Conservation (phyloP, 2,888 invertebrate species). For the Nineta flava region DNA sequence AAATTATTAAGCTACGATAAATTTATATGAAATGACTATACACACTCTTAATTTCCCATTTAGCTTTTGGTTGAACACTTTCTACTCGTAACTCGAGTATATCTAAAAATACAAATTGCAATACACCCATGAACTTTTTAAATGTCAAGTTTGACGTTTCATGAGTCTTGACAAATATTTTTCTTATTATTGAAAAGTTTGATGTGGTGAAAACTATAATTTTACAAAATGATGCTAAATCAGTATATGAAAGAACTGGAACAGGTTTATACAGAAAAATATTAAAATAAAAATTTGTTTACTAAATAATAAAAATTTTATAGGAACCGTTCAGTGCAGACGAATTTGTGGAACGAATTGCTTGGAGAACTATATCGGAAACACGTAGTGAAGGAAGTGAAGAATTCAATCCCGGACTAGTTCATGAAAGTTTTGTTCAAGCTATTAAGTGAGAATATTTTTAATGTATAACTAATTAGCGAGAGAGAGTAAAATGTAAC, state of each 20-base stretch:
- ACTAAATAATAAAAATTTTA: constrained; percentile 13
- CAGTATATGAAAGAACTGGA: constrained; percentile 79
- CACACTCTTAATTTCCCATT: too few species aligned
- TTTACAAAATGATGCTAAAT: constrained; percentile 60
- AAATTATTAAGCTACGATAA: too few species aligned
- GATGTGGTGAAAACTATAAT: background rate
- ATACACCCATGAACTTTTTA: too few species aligned
- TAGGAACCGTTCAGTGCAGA: constrained; percentile 95
- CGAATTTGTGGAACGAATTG: constrained; percentile 92
- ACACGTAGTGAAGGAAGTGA: constrained; percentile 47
- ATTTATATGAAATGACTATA: too few species aligned
- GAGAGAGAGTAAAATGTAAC: background rate
- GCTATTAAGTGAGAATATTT: constrained; percentile 58
- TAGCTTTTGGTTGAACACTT: too few species aligned
- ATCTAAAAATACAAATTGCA: too few species aligned
- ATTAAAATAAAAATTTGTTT: constrained; percentile 6
- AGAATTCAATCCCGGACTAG: constrained; percentile 69
- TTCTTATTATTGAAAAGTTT: too few species aligned
- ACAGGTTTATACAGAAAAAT: constrained; percentile 37
- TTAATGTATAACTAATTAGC: background rate
- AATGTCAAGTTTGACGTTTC: too few species aligned
- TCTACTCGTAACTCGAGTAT: too few species aligned
- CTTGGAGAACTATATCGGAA: constrained; percentile 77
- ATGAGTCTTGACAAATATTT: too few species aligned
- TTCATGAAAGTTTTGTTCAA: constrained; percentile 85